A percentile compares a stretch with the other conserved stretches of the same genome.
Conservation (phyloP, 1,140 invertebrate genomes). For the Phymastichus coffea region DNA sequence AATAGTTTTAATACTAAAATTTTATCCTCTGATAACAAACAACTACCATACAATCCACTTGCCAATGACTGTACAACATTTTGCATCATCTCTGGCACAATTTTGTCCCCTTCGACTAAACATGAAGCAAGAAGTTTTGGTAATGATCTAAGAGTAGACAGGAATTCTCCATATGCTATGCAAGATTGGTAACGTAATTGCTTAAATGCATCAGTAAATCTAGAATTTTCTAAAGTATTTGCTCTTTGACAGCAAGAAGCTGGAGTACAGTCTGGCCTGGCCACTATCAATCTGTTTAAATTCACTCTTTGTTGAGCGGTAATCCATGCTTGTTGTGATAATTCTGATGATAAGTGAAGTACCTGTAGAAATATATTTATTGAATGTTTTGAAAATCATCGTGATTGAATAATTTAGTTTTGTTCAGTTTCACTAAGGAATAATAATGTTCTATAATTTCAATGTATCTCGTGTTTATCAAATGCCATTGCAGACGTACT, state of each 20-base stretch:
- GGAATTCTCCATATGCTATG: slow-evolving; percentile 74
- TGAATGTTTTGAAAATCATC: too few relatives aligned
- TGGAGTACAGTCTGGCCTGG: slow-evolving; percentile 71
- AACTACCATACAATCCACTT: slow-evolving; percentile 82
- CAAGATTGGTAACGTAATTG: slow-evolving; percentile 79
- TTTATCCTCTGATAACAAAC: slow-evolving; percentile 80
- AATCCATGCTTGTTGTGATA: slow-evolving; percentile 85
- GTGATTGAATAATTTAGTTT: too few relatives aligned
- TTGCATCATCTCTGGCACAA: slow-evolving; percentile 64
- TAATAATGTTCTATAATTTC: too few relatives aligned
- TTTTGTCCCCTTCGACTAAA: slow-evolving; percentile 75
- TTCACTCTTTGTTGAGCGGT: slow-evolving; percentile 85
- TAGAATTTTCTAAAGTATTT: slow-evolving; percentile 73
- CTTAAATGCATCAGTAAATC: slow-evolving; percentile 88
- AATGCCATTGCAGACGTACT: slow-evolving; percentile 1
- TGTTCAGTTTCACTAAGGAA: too few relatives aligned
- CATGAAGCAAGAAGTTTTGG: slow-evolving; percentile 80
- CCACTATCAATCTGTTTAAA: slow-evolving; percentile 76
- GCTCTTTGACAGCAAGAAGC: slow-evolving; percentile 75
- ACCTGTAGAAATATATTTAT: slow-evolving; percentile 53
- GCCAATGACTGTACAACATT: slow-evolving; percentile 71
- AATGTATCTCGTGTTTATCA: too few relatives aligned
- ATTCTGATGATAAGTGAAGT: slow-evolving; percentile 61
- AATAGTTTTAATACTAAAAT: slow-evolving; percentile 75
- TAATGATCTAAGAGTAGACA: slow-evolving; percentile 74